Evolutionary conservation across 1,140 invertebrate genomes (phyloP), one percentile per base, ranked within the genome.

Genomic region (Cyclargus thomasi): DNA sequence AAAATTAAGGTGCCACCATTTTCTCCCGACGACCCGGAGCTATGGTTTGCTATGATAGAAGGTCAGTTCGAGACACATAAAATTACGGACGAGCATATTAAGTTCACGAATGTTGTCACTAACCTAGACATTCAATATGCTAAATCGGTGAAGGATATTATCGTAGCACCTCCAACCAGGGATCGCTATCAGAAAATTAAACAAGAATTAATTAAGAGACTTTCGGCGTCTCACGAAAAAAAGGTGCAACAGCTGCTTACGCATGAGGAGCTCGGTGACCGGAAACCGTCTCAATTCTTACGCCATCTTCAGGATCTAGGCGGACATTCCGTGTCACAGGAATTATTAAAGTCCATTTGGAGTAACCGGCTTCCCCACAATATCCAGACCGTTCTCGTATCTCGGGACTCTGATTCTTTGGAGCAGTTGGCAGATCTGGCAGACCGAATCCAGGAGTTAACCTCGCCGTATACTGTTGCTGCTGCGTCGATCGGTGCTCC

Each of bases 371-470:
- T 53, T 11, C 8, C 39, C 2, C 39, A 53, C n/a, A 53, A 53
- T 53, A 53, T 53, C 39, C 70, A 71, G 35, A 69, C 73, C 0
- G 53, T 71, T 16, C 29, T 74, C 4, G 65, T 70, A 8, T 69
- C 72, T 2, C 72, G 70, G 62, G 67, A 69, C 8, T 36, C 55
- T 0, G 16, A 29, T 6, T 65, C 72, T 10, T 17, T 74, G 10
- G 67, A 74, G 21, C 29, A 69, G 22, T 62, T 74, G 0, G 62
- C 67, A 20, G 69, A 71, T 17, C 23, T 74, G 62, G 72, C 69
- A 1, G 67, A 74, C 29, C 67, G 70, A 0, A 67, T 73, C 11
- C 67, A 73, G 18, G 72, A 74, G 17, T 14, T 69, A 18, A 65
- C 66, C 14, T 65, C 71, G 59, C 65, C 68, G 10, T 53, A 35